A percentile compares a stretch with the other conserved stretches of the same genome.
Evolutionary conservation across 2,797 vertebrate genomes (phyloP).

Genomic region (Neosilurus hyrtlii): DNA sequence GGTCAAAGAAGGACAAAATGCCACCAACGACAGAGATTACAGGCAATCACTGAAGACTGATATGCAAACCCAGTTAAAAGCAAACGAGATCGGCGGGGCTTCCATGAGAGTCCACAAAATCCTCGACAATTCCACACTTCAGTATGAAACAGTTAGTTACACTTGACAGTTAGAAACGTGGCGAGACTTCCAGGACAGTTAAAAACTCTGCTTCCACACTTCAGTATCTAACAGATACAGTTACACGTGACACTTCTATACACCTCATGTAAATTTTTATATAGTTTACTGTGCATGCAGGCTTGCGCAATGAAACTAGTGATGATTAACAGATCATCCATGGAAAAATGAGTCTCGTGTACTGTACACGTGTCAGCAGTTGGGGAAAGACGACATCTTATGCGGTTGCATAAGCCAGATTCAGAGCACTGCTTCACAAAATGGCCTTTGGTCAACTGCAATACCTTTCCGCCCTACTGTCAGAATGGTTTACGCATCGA

Average conservation of each 20-base stretch:
- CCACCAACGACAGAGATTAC: too few relatives aligned
- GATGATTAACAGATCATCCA: conserved; percentile 7
- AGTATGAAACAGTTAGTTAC: background rate
- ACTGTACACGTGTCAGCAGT: background rate
- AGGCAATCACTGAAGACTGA: too few relatives aligned
- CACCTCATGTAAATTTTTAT: background rate
- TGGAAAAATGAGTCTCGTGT: background rate
- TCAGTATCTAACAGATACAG: background rate
- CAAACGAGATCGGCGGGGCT: background rate
- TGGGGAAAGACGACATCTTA: background rate
- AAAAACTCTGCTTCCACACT: background rate
- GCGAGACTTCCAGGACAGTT: background rate
- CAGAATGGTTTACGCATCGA: background rate
- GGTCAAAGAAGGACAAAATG: too few relatives aligned
- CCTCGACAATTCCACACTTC: background rate
- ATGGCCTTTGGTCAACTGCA: background rate
- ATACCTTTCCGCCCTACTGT: background rate
- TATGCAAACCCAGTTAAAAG: background rate
- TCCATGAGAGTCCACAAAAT: background rate
- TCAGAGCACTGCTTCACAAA: background rate
- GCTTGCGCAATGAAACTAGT: conserved; percentile 1
- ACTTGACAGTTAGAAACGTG: background rate
- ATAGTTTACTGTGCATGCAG: background rate
- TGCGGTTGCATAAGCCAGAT: background rate
- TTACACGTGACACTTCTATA: background rate